Evolutionary conservation across 1,140 invertebrate genomes (phyloP).

Genomic region (Delia radicum): DNA sequence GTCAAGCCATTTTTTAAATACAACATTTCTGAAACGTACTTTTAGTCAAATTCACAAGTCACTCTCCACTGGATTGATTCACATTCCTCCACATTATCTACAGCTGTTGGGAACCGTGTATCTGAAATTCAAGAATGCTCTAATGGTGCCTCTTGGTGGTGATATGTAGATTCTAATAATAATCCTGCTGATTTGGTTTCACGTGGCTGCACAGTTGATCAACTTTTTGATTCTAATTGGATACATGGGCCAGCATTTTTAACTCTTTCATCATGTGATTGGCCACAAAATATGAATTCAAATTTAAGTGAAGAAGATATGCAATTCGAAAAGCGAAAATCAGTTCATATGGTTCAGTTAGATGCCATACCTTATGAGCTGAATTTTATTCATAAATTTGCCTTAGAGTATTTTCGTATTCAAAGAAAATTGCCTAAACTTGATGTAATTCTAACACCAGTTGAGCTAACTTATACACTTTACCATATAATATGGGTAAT

Average conservation of each 20-base stretch:
- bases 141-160: constrained; percentile 31
- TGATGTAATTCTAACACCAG: no score
- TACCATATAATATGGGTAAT: no score
- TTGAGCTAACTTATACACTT: no score
- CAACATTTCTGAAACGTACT: not conserved
- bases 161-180: constrained; percentile 33
- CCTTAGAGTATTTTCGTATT: not conserved
- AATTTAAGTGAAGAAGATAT: not conserved
- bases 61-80: constrained; percentile 33
- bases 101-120: constrained; percentile 31
- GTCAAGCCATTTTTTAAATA: constrained; percentile 18
- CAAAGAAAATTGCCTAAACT: no score
- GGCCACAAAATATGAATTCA: not conserved
- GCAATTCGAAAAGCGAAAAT: not conserved
- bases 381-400: not conserved
- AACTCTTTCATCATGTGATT: not conserved
- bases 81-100: constrained; percentile 20
- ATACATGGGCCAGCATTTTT: not conserved
- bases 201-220: constrained; percentile 28
- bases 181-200: constrained; percentile 49
- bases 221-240: constrained; percentile 1
- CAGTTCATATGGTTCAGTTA: not conserved
- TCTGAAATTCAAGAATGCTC: constrained; percentile 28
- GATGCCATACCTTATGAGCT: not conserved
- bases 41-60: constrained; percentile 37